Base-by-base conservation (phyloP, 2,888 invertebrate genomes). In the Caenorhabditis angaria region DNA sequence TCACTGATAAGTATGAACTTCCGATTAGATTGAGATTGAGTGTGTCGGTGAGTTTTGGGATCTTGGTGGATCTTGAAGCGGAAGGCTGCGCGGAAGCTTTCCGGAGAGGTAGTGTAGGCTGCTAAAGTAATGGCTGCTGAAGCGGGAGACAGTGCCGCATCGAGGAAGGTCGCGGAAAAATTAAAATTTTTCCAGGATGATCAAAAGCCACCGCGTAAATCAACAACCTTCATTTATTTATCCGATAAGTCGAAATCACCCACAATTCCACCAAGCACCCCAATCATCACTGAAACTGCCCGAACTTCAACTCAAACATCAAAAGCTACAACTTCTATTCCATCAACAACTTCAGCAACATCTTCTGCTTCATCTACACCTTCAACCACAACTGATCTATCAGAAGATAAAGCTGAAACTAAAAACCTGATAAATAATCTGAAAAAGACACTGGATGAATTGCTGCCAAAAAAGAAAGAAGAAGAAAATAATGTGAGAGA, bases 131-230 rank as follows among this genome's bases (percentile, higher is more conserved):
- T n/a, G n/a, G n/a, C n/a, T n/a, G n/a, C n/a, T n/a, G n/a, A n/a
- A n/a, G n/a, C n/a, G n/a, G n/a, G n/a, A n/a, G n/a, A n/a, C n/a
- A n/a, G n/a, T n/a, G n/a, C n/a, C n/a, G n/a, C n/a, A n/a, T n/a
- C n/a, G n/a, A n/a, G n/a, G n/a, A n/a, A n/a, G n/a, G n/a, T n/a
- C n/a, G n/a, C n/a, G n/a, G n/a, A n/a, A n/a, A n/a, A n/a, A n/a
- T n/a, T n/a, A n/a, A n/a, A n/a, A n/a, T n/a, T n/a, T 20, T 69
- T 82, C 59, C 57, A 82, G 82, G 83, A 83, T 35, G 68, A 68
- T 48, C 72, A 68, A 0, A 48, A 63, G 10, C 65, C 70, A 4
- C 65, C 72, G 20, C 35, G 67, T 18, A 73, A 61, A 51, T 63
- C 79, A 10, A 76, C 63, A 8, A 74, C 78, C 1, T 69, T 71